Evolutionary conservation across 2,113 vertebrate species (phyloP).

Genomic region (Otocyon megalotis): DNA sequence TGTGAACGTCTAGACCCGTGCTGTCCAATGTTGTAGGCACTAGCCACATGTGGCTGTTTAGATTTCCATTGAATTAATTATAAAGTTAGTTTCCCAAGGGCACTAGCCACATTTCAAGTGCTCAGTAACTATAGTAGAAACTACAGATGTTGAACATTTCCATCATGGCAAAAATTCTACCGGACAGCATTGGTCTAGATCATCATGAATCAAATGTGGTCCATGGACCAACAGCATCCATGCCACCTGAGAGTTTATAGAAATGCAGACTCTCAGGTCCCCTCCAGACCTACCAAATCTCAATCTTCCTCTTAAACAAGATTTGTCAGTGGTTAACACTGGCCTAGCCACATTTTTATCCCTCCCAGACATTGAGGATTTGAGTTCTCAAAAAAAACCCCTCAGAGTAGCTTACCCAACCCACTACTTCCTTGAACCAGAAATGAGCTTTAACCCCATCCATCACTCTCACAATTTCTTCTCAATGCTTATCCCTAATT

Average conservation of each 20-base stretch:
- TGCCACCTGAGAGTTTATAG: background rate
- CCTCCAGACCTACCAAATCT: background rate
- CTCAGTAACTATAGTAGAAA: background rate
- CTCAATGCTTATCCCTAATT: background rate
- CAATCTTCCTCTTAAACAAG: background rate
- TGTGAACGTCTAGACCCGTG: background rate
- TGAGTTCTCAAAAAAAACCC: background rate
- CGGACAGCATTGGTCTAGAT: background rate
- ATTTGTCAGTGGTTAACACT: background rate
- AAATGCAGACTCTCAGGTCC: constrained; percentile 14
- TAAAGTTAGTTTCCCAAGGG: background rate
- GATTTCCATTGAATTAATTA: background rate
- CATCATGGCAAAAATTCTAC: background rate
- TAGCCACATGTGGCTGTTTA: background rate
- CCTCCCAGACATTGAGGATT: background rate
- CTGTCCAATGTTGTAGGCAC: background rate
- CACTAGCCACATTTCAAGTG: background rate
- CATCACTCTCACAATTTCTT: background rate
- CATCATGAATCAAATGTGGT: background rate
- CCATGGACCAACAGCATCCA: background rate
- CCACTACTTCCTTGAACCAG: background rate
- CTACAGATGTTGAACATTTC: background rate
- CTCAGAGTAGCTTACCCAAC: background rate
- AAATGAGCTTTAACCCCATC: background rate
- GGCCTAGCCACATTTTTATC: background rate